Evolutionary conservation across 2,797 vertebrate species (phyloP), one percentile per base, ranked within the genome.

Genomic region (Aeoliscus strigatus): DNA sequence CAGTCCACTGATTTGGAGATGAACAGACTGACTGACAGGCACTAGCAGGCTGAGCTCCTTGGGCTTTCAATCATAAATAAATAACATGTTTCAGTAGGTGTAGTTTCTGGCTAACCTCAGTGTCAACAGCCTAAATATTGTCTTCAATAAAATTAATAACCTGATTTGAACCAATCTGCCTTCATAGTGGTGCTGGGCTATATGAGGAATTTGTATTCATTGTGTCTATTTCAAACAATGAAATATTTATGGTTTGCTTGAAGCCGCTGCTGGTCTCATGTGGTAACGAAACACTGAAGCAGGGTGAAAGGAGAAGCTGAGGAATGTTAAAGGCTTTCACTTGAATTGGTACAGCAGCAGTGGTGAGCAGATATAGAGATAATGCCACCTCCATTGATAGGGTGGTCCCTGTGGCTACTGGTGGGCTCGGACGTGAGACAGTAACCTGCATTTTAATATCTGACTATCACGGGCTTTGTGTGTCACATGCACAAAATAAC

Each of bases 241-340:
- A 88, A 89, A 88, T 81, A 88, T 88, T 83, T 77, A 89, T 87
- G 74, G 30, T 36, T 71, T 29, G 80, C 80, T 86, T 66, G 64
- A 66, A 83, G 83, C 79, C 47, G 51, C 63, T 53, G 59, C 66
- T 57, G 50, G 51, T 45, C 54, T 43, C 62, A 43, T 51, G 48
- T 51, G 68, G 34, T 51, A 70, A 50, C 27, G 54, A 72, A 60
- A 32, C 41, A 56, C 45, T 66, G 61, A 66, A 58, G 51, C 47
- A 41, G 36, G 66, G 45, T 49, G 53, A 64, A 33, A 48, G 51
- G 56, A 65, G 53, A 76, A 61, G 74, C 45, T 47, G 45, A 47
- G 49, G 51, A 60, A 66, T 21, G 61, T 69, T 52, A 66, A 61
- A 59, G 44, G 29, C 21, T 30, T 53, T 27, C 15, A 66, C 29